Evolutionary conservation across 2,888 invertebrate genomes (phyloP).

Genomic region (Cyaniris semiargus): DNA sequence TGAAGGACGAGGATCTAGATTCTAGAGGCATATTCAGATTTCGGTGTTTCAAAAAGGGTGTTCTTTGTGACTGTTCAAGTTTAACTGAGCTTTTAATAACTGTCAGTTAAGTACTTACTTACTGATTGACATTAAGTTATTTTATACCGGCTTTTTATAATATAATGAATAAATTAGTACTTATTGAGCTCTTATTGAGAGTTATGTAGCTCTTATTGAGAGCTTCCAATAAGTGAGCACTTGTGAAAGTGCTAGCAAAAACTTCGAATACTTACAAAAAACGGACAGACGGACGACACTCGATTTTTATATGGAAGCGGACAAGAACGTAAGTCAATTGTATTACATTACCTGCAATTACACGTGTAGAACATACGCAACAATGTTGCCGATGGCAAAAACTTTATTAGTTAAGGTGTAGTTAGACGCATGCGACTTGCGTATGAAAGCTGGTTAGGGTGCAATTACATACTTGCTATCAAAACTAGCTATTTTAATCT

Average conservation of each 20-base stretch:
- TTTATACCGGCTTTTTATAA: too few species aligned
- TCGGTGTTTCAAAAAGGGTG: too few species aligned
- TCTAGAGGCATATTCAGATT: neutral
- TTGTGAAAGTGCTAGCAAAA: neutral
- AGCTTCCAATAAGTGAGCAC: neutral
- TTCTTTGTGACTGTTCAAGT: too few species aligned
- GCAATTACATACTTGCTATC: neutral
- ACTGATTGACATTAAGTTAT: too few species aligned
- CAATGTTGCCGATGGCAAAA: neutral
- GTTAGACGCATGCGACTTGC: neutral
- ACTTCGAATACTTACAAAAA: neutral
- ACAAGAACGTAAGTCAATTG: slow-evolving; percentile 3
- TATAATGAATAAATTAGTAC: neutral
- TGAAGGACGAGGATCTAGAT: too few species aligned
- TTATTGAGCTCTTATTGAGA: neutral
- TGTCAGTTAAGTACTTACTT: too few species aligned
- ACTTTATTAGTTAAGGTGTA: slow-evolving; percentile 1
- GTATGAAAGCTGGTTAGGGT: neutral
- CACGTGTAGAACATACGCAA: slow-evolving; percentile 9
- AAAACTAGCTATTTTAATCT: neutral
- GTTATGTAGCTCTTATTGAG: neutral
- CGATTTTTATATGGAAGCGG: neutral
- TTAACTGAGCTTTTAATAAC: too few species aligned
- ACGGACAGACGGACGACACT: neutral
- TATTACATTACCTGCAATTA: slow-evolving; percentile 5